These are phyloP conservation scores for Ia io DNA, from an alignment of 2,113 vertebrate genomes.

Conservation along the genomic window DNA sequence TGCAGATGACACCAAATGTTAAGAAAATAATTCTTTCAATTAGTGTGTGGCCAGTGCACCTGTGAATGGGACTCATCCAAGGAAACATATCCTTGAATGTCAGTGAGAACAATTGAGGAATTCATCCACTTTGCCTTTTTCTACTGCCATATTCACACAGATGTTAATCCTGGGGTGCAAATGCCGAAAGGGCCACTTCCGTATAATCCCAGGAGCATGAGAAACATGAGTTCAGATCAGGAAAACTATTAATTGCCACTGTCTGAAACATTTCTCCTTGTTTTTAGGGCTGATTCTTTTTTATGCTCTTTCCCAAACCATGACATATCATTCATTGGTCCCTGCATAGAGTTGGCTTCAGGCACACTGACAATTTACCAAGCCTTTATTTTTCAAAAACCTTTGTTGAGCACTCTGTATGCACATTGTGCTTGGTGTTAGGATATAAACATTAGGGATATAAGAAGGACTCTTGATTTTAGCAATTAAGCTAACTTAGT, in stretches of 20 bases:
- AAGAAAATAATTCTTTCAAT: slow-evolving; percentile 91
- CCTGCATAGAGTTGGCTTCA: background rate
- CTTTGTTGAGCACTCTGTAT: background rate
- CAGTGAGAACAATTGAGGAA: slow-evolving; percentile 86
- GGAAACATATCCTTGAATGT: slow-evolving; percentile 81
- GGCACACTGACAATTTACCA: background rate
- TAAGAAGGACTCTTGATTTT: background rate
- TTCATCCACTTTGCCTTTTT: slow-evolving; percentile 83
- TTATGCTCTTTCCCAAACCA: background rate
- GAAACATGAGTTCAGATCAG: slow-evolving; percentile 83
- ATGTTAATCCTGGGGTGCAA: slow-evolving; percentile 86
- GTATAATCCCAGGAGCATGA: slow-evolving; percentile 82
- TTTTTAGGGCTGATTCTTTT: slow-evolving; percentile 11
- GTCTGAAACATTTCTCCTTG: slow-evolving; percentile 72
- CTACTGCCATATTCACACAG: slow-evolving; percentile 84
- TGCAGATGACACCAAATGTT: slow-evolving; percentile 87
- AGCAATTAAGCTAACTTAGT: background rate
- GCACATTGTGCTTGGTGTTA: background rate
- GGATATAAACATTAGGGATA: background rate
- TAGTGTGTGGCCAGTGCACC: slow-evolving; percentile 91
- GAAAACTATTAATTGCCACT: slow-evolving; percentile 81
- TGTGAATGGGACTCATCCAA: slow-evolving; percentile 86
- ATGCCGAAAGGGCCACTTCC: slow-evolving; percentile 81
- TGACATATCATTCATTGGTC: background rate
- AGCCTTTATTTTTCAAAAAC: background rate